Base-by-base conservation (phyloP, 2,797 vertebrate species). In the Thamnophis elegans region DNA sequence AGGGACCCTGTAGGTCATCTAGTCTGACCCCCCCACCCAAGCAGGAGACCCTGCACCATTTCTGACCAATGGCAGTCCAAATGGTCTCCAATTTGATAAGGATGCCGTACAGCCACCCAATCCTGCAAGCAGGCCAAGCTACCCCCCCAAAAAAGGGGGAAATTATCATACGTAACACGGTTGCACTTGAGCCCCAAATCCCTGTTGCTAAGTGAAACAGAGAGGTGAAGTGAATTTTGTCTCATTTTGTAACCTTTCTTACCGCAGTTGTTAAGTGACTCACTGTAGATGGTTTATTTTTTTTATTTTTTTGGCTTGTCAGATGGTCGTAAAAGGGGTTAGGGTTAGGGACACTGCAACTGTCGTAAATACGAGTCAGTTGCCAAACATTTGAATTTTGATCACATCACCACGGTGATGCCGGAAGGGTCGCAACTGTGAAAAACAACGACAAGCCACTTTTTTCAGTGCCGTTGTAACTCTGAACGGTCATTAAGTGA, bases 281-380 rank as follows among this genome's bases (percentile, higher is more conserved):
- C 65, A 32, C 65, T 32, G 65, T 12, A 16, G 55, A 56, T 7
- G 47, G 47, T 47, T 47, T 5, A 4, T 51, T n/a, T n/a, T n/a
- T n/a, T n/a, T n/a, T n/a, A n/a, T n/a, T n/a, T n/a, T n/a, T n/a
- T n/a, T n/a, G n/a, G 13, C n/a, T 32, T 6, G 13, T 32, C 6
- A 32, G 65, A 68, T 18, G n/a, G n/a, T 68, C 0, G 2, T 6
- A 32, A 68, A 68, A 68, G n/a, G 6, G n/a, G n/a, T 32, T 18
- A 2, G 11, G 1, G 1, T 32, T n/a, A 68, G 1, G 0, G 6
- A 18, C 0, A 5, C 28, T 4, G 9, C 5, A 14, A 65, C n/a
- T 6, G 2, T 18, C n/a, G 2, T 32, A 68, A 68, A 7, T 68
- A 32, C 5, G 0, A 8, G 65, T 0, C 28, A 7, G 62, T n/a